Base-by-base conservation (phyloP, 1,140 invertebrate species). In the Drosophila nikananu region DNA sequence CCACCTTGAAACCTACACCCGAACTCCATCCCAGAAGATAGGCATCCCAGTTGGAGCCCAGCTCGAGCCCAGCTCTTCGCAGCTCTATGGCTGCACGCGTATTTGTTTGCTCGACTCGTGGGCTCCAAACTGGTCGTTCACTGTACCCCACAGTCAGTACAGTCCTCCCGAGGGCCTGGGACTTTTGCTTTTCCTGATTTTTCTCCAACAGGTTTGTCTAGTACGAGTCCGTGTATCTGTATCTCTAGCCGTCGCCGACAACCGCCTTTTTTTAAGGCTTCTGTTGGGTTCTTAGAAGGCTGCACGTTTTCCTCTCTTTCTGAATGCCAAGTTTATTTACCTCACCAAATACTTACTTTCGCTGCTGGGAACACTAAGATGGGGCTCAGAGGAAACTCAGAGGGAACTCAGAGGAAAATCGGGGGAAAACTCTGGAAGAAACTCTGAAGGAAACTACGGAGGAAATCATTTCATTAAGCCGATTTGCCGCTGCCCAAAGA, bases 201-300 rank as follows among this genome's bases (percentile, higher is more conserved):
- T 86, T 86, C 84, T 84, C 78, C 84, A 89, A 89, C 86, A 65
- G 86, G 86, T 89, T 89, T 89, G 79, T 89, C 86, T 89, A 86
- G 86, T 90, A 90, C 65, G 49, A 76, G 67, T 74, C 65, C 64
- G 55, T 55, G 61, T 80, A 83, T 80, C 41, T 30, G 60, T 48
- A 37, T 44, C 51, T 49, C 41, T 44, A 39, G 35, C 15, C 35
- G 32, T 37, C 21, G 51, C 27, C 51, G 51, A 32, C 27, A 52
- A 32, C 42, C 64, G 60, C 55, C 27, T 23, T 39, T 65, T 54
- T 66, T 65, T 44, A 70, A 58, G 72, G 66, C 79, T 74, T 77
- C 78, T 81, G 75, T 70, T 76, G 77, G 74, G 67, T 89, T 89
- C 84, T 90, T 76, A 89, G 84, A 89, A 90, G 67, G 60, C 70